Evolutionary conservation across 1,140 invertebrate species (phyloP).

Genomic region (Pissodes strobi): DNA sequence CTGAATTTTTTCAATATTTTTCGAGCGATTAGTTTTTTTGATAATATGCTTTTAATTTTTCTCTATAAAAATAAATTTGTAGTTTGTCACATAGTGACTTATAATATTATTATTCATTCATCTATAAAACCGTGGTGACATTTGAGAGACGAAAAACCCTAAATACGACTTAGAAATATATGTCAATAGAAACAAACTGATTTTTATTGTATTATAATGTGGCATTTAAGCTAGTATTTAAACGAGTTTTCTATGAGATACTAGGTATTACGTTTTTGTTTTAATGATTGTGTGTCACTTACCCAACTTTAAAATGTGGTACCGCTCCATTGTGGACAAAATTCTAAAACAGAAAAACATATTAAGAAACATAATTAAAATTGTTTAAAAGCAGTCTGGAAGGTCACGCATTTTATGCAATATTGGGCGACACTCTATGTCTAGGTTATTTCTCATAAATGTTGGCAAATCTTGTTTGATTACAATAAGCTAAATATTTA

Average conservation of each 20-base stretch:
- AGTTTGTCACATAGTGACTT: too few relatives aligned
- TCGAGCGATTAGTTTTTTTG: too few relatives aligned
- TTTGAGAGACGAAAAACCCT: too few relatives aligned
- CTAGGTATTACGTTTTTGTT: neutral
- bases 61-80: too few relatives aligned
- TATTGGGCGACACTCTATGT: conserved; percentile 1
- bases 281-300: conserved; percentile 23
- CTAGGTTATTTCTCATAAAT: conserved; percentile 9
- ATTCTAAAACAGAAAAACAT: conserved; percentile 39
- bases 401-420: neutral
- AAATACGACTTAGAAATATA: too few relatives aligned
- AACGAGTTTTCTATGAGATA: conserved; percentile 6
- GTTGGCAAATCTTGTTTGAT: neutral
- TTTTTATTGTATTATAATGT: conserved; percentile 12
- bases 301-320: conserved; percentile 43
- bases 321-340: conserved; percentile 35
- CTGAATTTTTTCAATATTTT: too few relatives aligned
- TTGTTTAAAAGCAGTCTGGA: neutral
- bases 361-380: conserved; percentile 22
- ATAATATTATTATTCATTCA: too few relatives aligned
- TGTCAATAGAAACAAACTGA: too few relatives aligned
- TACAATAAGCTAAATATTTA: too few relatives aligned
- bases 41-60: too few relatives aligned
- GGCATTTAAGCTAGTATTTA: conserved; percentile 11
- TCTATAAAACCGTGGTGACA: too few relatives aligned